These are phyloP conservation scores for Rhynchophorus ferrugineus DNA, from an alignment of 1,140 invertebrate species.

Conservation along the genomic window DNA sequence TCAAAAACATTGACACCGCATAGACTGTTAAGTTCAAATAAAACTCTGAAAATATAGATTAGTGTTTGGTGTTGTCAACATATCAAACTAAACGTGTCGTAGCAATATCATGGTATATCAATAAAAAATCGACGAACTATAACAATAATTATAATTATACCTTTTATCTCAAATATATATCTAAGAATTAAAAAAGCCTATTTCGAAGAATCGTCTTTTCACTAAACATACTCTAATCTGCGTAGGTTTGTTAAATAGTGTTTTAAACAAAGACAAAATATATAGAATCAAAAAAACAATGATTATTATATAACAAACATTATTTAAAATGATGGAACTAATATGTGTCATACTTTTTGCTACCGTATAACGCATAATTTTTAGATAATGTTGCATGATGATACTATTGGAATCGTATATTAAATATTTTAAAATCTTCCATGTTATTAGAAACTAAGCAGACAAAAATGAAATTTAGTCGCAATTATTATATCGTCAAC, in stretches of 20 bases:
- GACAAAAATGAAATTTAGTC: conserved; percentile 14
- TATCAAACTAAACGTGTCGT: conserved; percentile 34
- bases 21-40: conserved; percentile 11
- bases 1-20: too few species aligned
- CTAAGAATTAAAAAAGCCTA: too few species aligned
- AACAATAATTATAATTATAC: too few species aligned
- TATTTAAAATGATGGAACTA: too few species aligned
- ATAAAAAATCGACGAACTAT: conserved; percentile 8
- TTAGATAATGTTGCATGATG: conserved; percentile 10
- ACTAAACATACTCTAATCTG: too few species aligned
- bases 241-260: too few species aligned
- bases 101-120: conserved; percentile 27
- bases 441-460: conserved; percentile 12
- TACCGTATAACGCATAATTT: too few species aligned
- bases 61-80: conserved; percentile 36
- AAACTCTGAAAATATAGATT: conserved; percentile 20
- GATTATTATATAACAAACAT: too few species aligned
- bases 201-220: too few species aligned
- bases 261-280: too few species aligned
- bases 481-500: conserved; percentile 18
- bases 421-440: conserved; percentile 1
- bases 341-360: conserved; percentile 7
- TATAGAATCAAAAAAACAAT: too few species aligned
- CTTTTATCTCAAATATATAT: too few species aligned
- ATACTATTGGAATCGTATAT: conserved; percentile 2